phyloP scores from a whole-genome alignment of 2,113 vertebrate species.

The Corythaixoides concolor region DNA sequence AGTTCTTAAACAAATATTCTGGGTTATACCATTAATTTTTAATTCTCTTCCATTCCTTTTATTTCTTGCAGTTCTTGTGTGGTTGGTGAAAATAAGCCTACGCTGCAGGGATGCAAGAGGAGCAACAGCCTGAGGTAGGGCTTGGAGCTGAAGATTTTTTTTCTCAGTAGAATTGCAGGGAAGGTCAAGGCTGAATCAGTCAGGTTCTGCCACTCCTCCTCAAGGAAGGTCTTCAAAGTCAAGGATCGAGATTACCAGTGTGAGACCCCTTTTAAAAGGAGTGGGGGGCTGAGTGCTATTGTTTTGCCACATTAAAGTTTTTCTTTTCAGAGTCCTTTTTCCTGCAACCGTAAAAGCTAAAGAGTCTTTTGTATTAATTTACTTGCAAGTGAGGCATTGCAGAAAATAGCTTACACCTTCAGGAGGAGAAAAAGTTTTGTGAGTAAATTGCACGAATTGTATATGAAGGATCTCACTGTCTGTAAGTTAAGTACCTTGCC shows the following conservation, averaged over 20 bases:
- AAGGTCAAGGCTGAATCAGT: neutral
- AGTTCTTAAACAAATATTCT: neutral
- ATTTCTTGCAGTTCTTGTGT: conserved; percentile 34
- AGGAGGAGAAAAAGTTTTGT: neutral
- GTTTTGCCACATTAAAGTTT: neutral
- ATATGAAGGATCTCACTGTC: neutral
- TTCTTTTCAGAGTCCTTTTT: neutral
- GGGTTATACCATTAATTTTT: neutral
- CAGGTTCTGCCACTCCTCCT: neutral
- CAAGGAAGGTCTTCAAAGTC: neutral
- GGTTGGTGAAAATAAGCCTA: neutral
- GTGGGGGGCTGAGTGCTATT: neutral
- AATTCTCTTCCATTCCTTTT: neutral
- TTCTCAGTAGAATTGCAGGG: neutral
- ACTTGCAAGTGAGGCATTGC: neutral
- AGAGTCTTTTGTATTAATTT: neutral
- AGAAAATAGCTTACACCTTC: neutral
- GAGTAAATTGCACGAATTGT: neutral
- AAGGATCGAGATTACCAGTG: neutral
- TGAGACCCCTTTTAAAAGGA: neutral
- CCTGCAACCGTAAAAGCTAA: neutral
- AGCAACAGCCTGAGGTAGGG: conserved; percentile 69
- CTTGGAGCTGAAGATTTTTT: neutral
- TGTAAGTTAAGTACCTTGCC: neutral
- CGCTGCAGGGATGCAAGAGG: conserved; percentile 50